These are phyloP conservation scores for Germaria angustata DNA, from an alignment of 2,888 invertebrate genomes.

Conservation along the genomic window DNA sequence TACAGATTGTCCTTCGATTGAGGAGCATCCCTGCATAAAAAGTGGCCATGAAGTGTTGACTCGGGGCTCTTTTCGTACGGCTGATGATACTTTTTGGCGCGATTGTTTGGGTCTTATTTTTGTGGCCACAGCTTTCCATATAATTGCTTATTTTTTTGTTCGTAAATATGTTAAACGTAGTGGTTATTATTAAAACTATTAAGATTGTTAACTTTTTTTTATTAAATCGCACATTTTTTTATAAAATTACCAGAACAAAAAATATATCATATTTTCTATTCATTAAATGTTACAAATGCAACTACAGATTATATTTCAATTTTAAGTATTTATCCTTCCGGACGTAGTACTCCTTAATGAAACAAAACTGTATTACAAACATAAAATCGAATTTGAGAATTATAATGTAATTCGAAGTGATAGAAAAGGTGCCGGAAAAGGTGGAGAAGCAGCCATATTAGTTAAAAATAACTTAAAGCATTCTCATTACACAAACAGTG, in stretches of 20 bases:
- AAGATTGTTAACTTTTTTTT: background rate
- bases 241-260: background rate
- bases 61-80: slow-evolving; percentile 80
- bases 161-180: slow-evolving; percentile 78
- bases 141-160: slow-evolving; percentile 78
- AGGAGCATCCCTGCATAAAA: slow-evolving; percentile 84
- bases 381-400: too few relatives aligned
- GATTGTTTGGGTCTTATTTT: slow-evolving; percentile 79
- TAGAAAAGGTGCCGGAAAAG: too few relatives aligned
- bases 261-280: too few relatives aligned
- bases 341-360: too few relatives aligned
- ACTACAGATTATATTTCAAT: too few relatives aligned
- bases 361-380: too few relatives aligned
- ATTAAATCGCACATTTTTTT: slow-evolving; percentile 26
- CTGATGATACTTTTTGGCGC: slow-evolving; percentile 75
- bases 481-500: too few relatives aligned
- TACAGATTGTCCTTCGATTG: slow-evolving; percentile 82
- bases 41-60: slow-evolving; percentile 84
- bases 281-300: too few relatives aligned
- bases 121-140: slow-evolving; percentile 78
- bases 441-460: too few relatives aligned
- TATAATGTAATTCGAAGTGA: too few relatives aligned
- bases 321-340: too few relatives aligned
- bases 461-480: too few relatives aligned
- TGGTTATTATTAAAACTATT: slow-evolving; percentile 76